phyloP scores from a whole-genome alignment of 2,113 vertebrate genomes.

The Columbina picui region DNA sequence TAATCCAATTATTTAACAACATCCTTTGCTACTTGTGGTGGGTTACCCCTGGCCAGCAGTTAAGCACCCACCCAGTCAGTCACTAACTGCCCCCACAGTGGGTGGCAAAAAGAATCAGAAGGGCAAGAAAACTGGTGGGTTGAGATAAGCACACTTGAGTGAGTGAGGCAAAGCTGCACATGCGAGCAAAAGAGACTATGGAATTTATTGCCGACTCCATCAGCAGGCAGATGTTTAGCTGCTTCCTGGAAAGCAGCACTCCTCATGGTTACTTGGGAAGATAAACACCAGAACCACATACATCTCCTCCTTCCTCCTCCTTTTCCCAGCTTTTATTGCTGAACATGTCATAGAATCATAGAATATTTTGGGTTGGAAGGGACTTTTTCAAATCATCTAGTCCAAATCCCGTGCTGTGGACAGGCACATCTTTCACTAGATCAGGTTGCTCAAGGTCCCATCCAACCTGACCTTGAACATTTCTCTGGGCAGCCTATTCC shows the following conservation, averaged over 20 bases:
- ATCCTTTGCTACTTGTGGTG: neutral
- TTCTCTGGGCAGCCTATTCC: too few species aligned
- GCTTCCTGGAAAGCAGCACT: neutral
- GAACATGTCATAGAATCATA: neutral
- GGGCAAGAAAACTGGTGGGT: neutral
- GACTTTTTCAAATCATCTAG: too few species aligned
- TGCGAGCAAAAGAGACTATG: neutral
- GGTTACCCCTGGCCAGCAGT: neutral
- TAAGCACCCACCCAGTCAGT: neutral
- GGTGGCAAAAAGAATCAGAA: neutral
- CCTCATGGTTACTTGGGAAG: neutral
- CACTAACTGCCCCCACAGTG: neutral
- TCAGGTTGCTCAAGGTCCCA: neutral
- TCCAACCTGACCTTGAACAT: neutral
- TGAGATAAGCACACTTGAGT: neutral
- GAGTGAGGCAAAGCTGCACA: neutral
- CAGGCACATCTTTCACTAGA: neutral
- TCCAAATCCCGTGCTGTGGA: too few species aligned
- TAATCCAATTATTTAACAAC: neutral
- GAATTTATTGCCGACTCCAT: neutral
- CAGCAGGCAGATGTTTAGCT: neutral
- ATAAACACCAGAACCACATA: neutral
- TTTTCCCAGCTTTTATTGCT: neutral
- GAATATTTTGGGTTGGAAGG: too few species aligned
- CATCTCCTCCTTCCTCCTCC: neutral